phyloP scores from a whole-genome alignment of 2,797 vertebrate species.

The Clarias pachynema region DNA sequence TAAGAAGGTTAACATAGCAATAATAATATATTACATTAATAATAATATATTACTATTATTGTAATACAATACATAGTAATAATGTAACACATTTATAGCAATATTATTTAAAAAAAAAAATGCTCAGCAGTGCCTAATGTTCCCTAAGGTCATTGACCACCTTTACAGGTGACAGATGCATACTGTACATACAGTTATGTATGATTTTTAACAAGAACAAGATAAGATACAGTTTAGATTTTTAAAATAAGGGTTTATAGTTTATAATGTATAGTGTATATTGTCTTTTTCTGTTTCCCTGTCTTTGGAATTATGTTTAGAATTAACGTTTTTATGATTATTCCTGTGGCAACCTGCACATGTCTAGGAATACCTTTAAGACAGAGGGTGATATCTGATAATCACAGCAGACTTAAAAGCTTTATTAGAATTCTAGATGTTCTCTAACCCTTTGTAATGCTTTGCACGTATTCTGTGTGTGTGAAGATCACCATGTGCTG shows the following conservation, averaged over 20 bases:
- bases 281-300: too few relatives aligned
- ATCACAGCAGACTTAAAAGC: neutral
- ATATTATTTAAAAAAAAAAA: neutral
- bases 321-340: neutral
- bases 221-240: neutral
- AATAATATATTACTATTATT: neutral
- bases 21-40: neutral
- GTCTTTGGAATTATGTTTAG: neutral
- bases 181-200: neutral
- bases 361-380: neutral
- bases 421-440: conserved; percentile 15
- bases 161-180: neutral
- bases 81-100: neutral
- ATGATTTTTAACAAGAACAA: neutral
- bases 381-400: neutral
- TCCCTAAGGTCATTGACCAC: neutral
- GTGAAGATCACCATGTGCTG: conserved; percentile 26
- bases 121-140: neutral
- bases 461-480: conserved; percentile 20
- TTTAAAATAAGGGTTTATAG: neutral
- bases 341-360: neutral
- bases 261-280: neutral
- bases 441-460: conserved; percentile 19
- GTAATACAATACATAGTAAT: too few relatives aligned
- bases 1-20: neutral